Conservation (phyloP, 2,888 invertebrate species). For the Cotesia congregata region DNA sequence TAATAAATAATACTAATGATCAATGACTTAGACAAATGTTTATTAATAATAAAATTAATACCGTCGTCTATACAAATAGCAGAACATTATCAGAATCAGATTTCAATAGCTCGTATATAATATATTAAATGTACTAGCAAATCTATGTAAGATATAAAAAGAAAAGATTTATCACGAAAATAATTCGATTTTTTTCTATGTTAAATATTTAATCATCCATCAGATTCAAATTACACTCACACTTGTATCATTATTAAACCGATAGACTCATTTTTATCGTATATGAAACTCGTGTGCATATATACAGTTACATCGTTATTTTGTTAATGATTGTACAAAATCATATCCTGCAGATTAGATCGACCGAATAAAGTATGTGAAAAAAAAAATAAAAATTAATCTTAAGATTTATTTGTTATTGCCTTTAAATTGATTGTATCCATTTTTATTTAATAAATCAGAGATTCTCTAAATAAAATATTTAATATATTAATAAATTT, state of each 20-base stretch:
- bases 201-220: background rate
- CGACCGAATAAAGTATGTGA: background rate
- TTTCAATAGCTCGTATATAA: background rate
- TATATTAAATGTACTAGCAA: slow-evolving; percentile 2
- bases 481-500: background rate
- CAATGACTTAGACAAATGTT: slow-evolving; percentile 62
- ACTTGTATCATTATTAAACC: background rate
- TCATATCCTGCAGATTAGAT: background rate
- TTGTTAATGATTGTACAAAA: slow-evolving; percentile 11
- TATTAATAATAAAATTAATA: slow-evolving; percentile 62
- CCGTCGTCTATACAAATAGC: slow-evolving; percentile 53
- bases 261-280: slow-evolving; percentile 5
- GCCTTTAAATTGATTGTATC: background rate
- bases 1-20: slow-evolving; percentile 27
- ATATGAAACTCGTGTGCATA: slow-evolving; percentile 11
- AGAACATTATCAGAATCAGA: slow-evolving; percentile 10
- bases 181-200: background rate
- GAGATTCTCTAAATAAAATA: background rate
- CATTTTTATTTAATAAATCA: background rate
- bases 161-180: slow-evolving; percentile 10
- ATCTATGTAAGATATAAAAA: background rate
- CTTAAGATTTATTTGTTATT: background rate
- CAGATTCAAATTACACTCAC: background rate
- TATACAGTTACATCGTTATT: slow-evolving; percentile 13
- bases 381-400: slow-evolving; percentile 2